These are phyloP conservation scores for Dreissena rostriformis DNA, from an alignment of 1,140 invertebrate genomes.

Conservation along the genomic window DNA sequence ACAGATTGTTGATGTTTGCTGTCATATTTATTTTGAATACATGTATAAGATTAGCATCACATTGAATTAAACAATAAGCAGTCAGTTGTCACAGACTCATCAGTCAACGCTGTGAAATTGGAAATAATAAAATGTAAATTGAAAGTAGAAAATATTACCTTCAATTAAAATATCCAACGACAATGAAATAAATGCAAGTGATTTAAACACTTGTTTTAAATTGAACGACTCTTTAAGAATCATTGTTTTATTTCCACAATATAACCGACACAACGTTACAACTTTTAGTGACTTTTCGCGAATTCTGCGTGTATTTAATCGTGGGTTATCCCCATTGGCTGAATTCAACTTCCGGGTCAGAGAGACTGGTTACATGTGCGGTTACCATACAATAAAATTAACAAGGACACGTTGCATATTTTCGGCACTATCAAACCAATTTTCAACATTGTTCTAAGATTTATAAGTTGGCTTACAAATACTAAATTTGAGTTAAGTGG, in stretches of 20 bases:
- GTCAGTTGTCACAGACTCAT: too few relatives aligned
- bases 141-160: conserved; percentile 56
- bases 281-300: conserved; percentile 34
- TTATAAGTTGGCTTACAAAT: too few relatives aligned
- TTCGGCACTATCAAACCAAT: too few relatives aligned
- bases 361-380: conserved; percentile 22
- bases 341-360: conserved; percentile 69
- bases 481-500: too few relatives aligned
- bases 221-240: conserved; percentile 9
- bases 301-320: conserved; percentile 59
- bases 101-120: too few relatives aligned
- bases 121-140: too few relatives aligned
- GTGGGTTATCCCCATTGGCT: conserved; percentile 70
- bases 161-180: conserved; percentile 62
- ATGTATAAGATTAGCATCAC: too few relatives aligned
- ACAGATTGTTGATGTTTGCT: too few relatives aligned
- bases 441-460: too few relatives aligned
- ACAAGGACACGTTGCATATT: too few relatives aligned
- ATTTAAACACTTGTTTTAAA: conserved; percentile 51
- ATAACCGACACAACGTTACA: conserved; percentile 5
- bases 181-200: conserved; percentile 50
- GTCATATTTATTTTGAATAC: too few relatives aligned
- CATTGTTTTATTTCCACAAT: background rate
- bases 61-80: too few relatives aligned
- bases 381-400: background rate